phyloP scores from a whole-genome alignment of 2,113 vertebrate genomes.

The Podilymbus podiceps region DNA sequence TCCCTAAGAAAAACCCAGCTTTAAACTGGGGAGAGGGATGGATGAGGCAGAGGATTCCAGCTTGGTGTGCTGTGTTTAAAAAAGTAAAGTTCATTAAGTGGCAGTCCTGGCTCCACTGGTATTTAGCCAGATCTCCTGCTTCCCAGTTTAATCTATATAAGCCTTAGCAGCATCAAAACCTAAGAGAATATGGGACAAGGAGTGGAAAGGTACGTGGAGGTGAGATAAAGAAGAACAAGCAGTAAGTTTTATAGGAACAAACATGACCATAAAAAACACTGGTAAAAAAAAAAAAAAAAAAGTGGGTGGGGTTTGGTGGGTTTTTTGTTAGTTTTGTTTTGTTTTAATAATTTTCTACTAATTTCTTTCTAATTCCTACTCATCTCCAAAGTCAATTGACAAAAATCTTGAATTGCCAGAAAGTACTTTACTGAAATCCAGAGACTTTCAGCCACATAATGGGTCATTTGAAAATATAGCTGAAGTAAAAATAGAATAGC shows the following conservation, averaged over 20 bases:
- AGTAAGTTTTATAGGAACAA: not conserved
- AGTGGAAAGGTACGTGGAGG: not conserved
- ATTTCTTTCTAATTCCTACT: not conserved
- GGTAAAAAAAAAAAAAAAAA: fast-evolving
- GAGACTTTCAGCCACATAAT: not conserved
- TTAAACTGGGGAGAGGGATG: not conserved
- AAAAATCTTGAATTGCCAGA: not conserved
- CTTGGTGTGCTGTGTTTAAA: not conserved
- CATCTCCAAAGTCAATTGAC: not conserved
- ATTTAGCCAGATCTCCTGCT: not conserved
- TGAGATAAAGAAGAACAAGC: not conserved
- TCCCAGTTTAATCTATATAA: not conserved
- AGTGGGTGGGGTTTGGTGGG: no score
- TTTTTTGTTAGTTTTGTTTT: no score
- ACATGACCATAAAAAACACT: not conserved
- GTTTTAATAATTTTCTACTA: no score
- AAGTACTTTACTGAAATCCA: not conserved
- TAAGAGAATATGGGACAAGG: not conserved
- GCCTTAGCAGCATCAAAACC: not conserved
- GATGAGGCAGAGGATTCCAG: not conserved
- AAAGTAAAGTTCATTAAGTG: not conserved
- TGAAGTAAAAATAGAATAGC: not conserved
- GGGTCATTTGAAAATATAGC: not conserved
- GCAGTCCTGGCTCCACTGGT: not conserved
- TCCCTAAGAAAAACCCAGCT: not conserved